These are phyloP conservation scores for Dorcus hopei DNA, from an alignment of 2,888 invertebrate species.

Conservation along the genomic window DNA sequence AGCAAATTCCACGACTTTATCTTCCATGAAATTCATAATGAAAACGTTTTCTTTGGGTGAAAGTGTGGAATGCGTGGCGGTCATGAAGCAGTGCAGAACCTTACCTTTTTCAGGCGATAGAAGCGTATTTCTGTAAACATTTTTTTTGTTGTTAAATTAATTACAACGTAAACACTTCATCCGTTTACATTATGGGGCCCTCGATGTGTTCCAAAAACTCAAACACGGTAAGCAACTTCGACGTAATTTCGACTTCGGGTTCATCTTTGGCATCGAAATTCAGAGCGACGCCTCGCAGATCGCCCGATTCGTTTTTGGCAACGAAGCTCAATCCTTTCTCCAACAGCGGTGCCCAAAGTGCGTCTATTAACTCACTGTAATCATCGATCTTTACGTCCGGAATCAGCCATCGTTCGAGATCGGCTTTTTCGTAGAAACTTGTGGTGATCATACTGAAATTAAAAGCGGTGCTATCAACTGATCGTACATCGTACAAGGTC, in stretches of 20 bases:
- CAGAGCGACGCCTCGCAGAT: conserved; percentile 67
- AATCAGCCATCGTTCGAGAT: conserved; percentile 75
- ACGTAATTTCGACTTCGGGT: conserved; percentile 68
- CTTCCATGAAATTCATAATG: conserved; percentile 76
- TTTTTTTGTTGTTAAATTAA: neutral
- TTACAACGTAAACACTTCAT: neutral
- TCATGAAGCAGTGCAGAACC: conserved; percentile 83
- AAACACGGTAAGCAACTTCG: conserved; percentile 70
- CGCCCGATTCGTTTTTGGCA: conserved; percentile 54
- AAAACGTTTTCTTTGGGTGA: conserved; percentile 72
- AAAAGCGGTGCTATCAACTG: neutral
- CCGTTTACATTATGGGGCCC: conserved; percentile 62
- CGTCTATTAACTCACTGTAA: conserved; percentile 65
- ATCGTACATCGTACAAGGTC: no score
- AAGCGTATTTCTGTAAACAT: conserved; percentile 51
- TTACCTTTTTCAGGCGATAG: conserved; percentile 64
- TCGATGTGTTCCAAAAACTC: conserved; percentile 77
- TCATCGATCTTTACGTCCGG: conserved; percentile 66
- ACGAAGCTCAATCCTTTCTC: conserved; percentile 73
- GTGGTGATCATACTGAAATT: conserved; percentile 72
- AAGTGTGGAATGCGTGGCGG: conserved; percentile 70
- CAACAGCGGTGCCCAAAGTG: conserved; percentile 68
- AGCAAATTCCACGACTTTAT: conserved; percentile 67
- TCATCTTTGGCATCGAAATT: conserved; percentile 82
- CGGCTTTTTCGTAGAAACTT: conserved; percentile 84